Base-by-base conservation (phyloP, 1,140 invertebrate genomes). In the Lineus longissimus region DNA sequence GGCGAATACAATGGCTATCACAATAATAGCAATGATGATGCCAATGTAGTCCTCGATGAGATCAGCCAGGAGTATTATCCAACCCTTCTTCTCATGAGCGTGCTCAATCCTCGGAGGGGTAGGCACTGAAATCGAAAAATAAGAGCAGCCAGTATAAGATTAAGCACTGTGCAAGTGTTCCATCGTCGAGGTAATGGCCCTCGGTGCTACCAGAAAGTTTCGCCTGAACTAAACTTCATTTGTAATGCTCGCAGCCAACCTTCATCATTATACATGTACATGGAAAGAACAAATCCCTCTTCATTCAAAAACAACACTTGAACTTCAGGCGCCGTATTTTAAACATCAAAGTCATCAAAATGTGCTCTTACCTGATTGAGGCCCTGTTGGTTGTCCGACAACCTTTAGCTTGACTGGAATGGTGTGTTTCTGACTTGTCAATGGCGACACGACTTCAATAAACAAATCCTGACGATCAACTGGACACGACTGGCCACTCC, bases 371-470 rank as follows among this genome's bases (percentile, higher is more conserved):
- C 25, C 47, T 7, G 19, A n/a, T 51, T 23, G n/a, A 7, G 47
- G 19, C n/a, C n/a, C 47, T n/a, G 9, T n/a, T 27, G n/a, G 47
- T 30, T 72, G 69, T 55, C 76, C 78, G 63, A 76, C 69, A 60
- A 78, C 67, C 47, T 76, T 74, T 15, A 79, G 67, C 9, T 58
- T 67, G 13, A 79, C 71, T n/a, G 74, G 72, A 6, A 80, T 47
- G 30, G 66, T 72, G 25, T 74, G 71, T 61, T 67, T 70, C 58
- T 80, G 77, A 43, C 76, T 74, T 23, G 75, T 78, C 17, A 69
- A 68, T 15, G 47, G 47, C 60, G 73, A 69, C 45, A 61, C 65
- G 25, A 78, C 23, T 55, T 75, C 72, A 4, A 80, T 68, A 47
- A 33, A 66, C 11, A 76, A 65, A 66, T 78, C 73, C n/a, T 73